Evolutionary conservation across 2,888 invertebrate species (phyloP), one percentile per base, ranked within the genome.

Genomic region (Sinodicranocentrus sp.): DNA sequence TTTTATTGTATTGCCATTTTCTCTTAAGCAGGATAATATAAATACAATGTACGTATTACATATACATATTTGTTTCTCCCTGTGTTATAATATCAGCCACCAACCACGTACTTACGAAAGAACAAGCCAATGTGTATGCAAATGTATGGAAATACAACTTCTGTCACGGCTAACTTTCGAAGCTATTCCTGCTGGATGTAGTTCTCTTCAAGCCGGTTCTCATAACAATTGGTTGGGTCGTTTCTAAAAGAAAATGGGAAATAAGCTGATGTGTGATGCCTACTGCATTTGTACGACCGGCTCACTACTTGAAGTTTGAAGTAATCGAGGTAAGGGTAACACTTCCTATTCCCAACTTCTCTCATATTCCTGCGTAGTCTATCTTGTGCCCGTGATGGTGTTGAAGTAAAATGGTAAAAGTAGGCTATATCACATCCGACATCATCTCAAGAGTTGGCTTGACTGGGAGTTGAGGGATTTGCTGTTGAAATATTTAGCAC

Each of bases 401-500:
- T 8, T 48, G 13, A 8, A 39, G 39, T 39, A 39, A 39, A 26
- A 63, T 63, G 17, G 63, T 63, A 63, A 63, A 63, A 63, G 63
- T 28, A 63, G n/a, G 63, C 63, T 33, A 28, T 63, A 63, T 63
- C 39, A 28, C 19, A 39, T 63, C 63, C 39, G 63, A 63, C 63
- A 63, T 63, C 63, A 63, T 63, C 33, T 33, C 33, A 63, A 28
- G 63, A 63, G 63, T 63, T 63, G 63, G 33, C 39, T 48, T 59
- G 59, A 26, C 63, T 33, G 23, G 63, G 63, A 63, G 63, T 63
- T 63, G 63, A 63, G 63, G 63, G 63, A 63, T 63, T 63, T 63
- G 63, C 63, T 63, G 63, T 63, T 63, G 63, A 63, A 63, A 63
- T 63, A 63, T 63, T 63, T 63, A 63, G 63, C 63, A 63, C 63